phyloP scores from a whole-genome alignment of 2,113 vertebrate species.

The Nothobranchius furzeri region DNA sequence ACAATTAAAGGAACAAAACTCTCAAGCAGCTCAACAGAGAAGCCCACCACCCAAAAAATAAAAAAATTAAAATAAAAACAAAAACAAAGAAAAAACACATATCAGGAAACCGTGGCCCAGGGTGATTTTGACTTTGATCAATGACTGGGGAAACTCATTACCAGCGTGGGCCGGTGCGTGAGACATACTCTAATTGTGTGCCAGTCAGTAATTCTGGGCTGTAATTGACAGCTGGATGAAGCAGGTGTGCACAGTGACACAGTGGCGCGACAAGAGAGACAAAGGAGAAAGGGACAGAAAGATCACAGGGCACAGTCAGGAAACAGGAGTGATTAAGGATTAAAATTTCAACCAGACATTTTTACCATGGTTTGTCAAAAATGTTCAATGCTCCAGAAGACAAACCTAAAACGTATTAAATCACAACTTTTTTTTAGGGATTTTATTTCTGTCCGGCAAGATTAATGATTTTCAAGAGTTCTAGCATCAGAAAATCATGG shows the following conservation, averaged over 20 bases:
- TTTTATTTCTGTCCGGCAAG: no score
- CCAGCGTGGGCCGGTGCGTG: constrained; percentile 62
- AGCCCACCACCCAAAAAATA: constrained; percentile 24
- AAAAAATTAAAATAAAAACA: no score
- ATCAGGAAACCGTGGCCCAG: constrained; percentile 69
- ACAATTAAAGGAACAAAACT: constrained; percentile 20
- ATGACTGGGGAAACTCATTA: constrained; percentile 81
- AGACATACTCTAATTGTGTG: constrained; percentile 72
- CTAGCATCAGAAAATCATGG: no score
- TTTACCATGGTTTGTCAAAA: constrained; percentile 1
- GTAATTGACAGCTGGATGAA: constrained; percentile 80
- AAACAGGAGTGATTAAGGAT: constrained; percentile 7
- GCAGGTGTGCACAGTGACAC: constrained; percentile 76
- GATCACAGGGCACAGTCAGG: constrained; percentile 40
- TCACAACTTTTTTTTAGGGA: background rate
- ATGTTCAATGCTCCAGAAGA: background rate
- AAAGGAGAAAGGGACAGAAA: constrained; percentile 55
- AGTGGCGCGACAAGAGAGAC: constrained; percentile 34
- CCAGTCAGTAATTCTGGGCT: constrained; percentile 71
- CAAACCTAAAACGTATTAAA: background rate
- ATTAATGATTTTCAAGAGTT: no score
- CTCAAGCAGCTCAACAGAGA: constrained; percentile 31
- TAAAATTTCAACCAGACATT: constrained; percentile 15
- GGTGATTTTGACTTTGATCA: constrained; percentile 81
- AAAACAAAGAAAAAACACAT: constrained; percentile 31